phyloP scores from a whole-genome alignment of 2,888 invertebrate genomes.

The Corythucha ciliata region DNA sequence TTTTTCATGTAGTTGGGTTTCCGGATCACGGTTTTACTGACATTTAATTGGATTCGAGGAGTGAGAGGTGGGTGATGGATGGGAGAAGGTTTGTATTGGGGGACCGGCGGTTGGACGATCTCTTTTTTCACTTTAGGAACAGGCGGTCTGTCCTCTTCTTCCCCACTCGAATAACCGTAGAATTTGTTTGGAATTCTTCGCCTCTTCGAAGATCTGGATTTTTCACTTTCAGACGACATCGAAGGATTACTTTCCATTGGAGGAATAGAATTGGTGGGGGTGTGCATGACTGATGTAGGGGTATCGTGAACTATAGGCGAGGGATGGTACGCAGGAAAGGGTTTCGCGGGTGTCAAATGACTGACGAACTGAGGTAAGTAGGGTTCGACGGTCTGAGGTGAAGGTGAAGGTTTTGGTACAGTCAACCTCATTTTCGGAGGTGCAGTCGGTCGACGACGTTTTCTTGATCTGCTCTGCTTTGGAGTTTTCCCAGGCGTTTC shows the following conservation, averaged over 20 bases:
- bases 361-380: too few species aligned
- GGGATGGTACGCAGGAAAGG: not conserved
- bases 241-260: not conserved
- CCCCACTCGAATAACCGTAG: slow-evolving; percentile 80
- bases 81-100: slow-evolving; percentile 1
- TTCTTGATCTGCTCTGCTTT: not conserved
- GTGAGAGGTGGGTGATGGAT: slow-evolving; percentile 24
- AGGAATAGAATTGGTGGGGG: not conserved
- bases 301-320: not conserved
- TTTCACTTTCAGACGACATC: slow-evolving; percentile 48
- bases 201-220: slow-evolving; percentile 54
- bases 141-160: slow-evolving; percentile 44
- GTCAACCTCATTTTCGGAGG: slow-evolving; percentile 4
- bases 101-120: slow-evolving; percentile 21
- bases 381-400: slow-evolving; percentile 5
- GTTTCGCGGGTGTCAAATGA: too few species aligned
- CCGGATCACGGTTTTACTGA: slow-evolving; percentile 28
- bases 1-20: slow-evolving; percentile 27
- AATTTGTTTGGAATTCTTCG: slow-evolving; percentile 74
- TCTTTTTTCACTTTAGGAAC: too few species aligned
- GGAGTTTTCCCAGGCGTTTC: slow-evolving; percentile 9
- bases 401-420: slow-evolving; percentile 2
- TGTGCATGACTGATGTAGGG: not conserved
- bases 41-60: slow-evolving; percentile 28
- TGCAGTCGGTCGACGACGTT: too few species aligned